phyloP scores from a whole-genome alignment of 2,797 vertebrate species.

The Sebastes melanostomus region DNA sequence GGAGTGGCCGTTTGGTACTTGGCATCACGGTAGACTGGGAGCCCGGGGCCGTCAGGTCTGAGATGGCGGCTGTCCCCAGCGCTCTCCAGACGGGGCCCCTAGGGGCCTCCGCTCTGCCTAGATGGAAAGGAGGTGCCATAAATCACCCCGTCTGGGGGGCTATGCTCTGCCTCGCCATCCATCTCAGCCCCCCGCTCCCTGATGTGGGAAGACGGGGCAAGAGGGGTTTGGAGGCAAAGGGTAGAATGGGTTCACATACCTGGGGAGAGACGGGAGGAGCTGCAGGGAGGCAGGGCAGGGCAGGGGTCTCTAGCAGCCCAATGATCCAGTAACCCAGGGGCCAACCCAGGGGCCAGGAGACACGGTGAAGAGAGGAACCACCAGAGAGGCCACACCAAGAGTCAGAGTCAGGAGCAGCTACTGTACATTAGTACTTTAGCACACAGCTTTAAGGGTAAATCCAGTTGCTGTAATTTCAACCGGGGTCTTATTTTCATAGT shows the following conservation, averaged over 20 bases:
- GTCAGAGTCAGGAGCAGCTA: background rate
- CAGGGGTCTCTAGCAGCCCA: slow-evolving; percentile 44
- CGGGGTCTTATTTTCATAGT: background rate
- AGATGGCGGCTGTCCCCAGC: slow-evolving; percentile 81
- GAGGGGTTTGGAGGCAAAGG: slow-evolving; percentile 50
- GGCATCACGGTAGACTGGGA: slow-evolving; percentile 86
- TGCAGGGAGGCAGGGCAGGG: slow-evolving; percentile 30
- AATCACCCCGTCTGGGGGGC: slow-evolving; percentile 90
- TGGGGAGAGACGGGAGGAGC: slow-evolving; percentile 46
- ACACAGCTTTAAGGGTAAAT: background rate
- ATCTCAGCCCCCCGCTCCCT: slow-evolving; percentile 78
- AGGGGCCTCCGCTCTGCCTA: slow-evolving; percentile 81
- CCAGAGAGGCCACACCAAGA: slow-evolving; percentile 52
- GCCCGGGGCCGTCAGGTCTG: slow-evolving; percentile 83
- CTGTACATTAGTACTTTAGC: background rate
- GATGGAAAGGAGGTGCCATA: slow-evolving; percentile 88
- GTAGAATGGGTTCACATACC: slow-evolving; percentile 51
- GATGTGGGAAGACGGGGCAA: slow-evolving; percentile 43
- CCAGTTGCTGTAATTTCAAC: rapidly evolving
- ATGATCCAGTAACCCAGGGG: slow-evolving; percentile 54
- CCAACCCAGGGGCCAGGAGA: slow-evolving; percentile 52
- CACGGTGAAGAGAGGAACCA: slow-evolving; percentile 41
- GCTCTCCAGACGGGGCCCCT: slow-evolving; percentile 84
- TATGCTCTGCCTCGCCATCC: slow-evolving; percentile 69
- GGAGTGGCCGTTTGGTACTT: slow-evolving; percentile 86